Conservation (phyloP, 1,140 invertebrate species). For the Drosophila kurseongensis region DNA sequence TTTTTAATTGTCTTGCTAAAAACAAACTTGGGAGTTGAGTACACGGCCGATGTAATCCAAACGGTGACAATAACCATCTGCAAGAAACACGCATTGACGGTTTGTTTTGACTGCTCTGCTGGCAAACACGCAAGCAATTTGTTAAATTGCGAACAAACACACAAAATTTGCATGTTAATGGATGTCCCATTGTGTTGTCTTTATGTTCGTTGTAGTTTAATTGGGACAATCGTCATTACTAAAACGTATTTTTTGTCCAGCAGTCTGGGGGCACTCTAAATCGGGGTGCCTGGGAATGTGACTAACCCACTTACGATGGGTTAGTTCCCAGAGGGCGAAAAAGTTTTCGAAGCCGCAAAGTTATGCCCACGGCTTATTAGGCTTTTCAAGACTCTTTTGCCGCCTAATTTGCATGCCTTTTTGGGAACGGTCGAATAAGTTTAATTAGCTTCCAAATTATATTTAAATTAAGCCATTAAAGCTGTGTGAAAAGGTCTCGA, state of each 20-base stretch:
- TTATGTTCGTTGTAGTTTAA: slow-evolving; percentile 51
- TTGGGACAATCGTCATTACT: slow-evolving; percentile 57
- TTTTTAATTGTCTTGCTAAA: slow-evolving; percentile 89
- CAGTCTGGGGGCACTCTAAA: slow-evolving; percentile 1
- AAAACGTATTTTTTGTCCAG: slow-evolving; percentile 49
- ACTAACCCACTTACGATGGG: too few relatives aligned
- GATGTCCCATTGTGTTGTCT: slow-evolving; percentile 32
- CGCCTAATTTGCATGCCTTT: slow-evolving; percentile 17
- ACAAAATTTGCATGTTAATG: slow-evolving; percentile 53
- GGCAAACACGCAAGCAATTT: slow-evolving; percentile 61
- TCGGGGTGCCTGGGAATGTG: neutral
- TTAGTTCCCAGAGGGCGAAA: slow-evolving; percentile 9
- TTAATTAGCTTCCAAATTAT: slow-evolving; percentile 66
- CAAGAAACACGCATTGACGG: slow-evolving; percentile 44
- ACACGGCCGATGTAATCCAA: slow-evolving; percentile 91
- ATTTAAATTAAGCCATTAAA: slow-evolving; percentile 49
- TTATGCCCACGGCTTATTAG: slow-evolving; percentile 53
- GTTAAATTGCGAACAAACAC: slow-evolving; percentile 60
- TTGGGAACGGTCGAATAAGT: slow-evolving; percentile 49
- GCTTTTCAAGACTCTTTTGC: slow-evolving; percentile 33
- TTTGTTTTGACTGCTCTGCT: slow-evolving; percentile 3
- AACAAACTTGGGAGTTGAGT: slow-evolving; percentile 91
- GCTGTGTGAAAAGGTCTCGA: slow-evolving; percentile 33
- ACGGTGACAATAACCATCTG: slow-evolving; percentile 90
- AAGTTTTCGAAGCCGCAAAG: slow-evolving; percentile 35